phyloP scores from a whole-genome alignment of 2,888 invertebrate species.

The Rhopalosiphum nymphaeae region DNA sequence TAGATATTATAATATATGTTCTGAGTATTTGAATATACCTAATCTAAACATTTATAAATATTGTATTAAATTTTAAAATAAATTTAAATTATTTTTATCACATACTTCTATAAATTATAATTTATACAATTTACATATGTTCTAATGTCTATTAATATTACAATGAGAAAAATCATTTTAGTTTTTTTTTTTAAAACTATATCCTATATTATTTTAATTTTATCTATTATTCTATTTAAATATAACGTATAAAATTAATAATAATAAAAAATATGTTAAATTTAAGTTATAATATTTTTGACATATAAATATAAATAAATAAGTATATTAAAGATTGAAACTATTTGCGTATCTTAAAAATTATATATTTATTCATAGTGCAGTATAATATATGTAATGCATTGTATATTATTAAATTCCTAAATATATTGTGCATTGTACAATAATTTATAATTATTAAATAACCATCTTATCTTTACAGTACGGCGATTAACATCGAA shows the following conservation, averaged over 20 bases:
- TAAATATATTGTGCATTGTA: too few species aligned
- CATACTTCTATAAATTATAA: background rate
- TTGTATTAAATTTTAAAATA: background rate
- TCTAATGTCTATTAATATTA: background rate
- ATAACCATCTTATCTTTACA: slow-evolving; percentile 69
- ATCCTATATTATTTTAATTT: background rate
- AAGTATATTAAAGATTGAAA: background rate
- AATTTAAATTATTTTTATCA: background rate
- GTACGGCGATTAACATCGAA: slow-evolving; percentile 84
- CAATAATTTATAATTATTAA: background rate
- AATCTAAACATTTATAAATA: background rate
- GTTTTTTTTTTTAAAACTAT: background rate
- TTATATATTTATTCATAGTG: background rate
- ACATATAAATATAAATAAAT: background rate
- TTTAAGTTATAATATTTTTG: background rate
- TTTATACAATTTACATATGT: background rate
- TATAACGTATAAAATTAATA: too few species aligned
- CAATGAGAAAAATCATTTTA: background rate
- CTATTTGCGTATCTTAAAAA: background rate
- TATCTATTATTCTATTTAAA: too few species aligned
- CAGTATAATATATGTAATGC: too few species aligned
- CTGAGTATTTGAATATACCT: background rate
- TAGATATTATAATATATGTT: background rate
- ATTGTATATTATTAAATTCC: too few species aligned
- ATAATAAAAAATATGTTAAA: background rate